Evolutionary conservation across 2,888 invertebrate genomes (phyloP).

Genomic region (Pasiphila rectangulata): DNA sequence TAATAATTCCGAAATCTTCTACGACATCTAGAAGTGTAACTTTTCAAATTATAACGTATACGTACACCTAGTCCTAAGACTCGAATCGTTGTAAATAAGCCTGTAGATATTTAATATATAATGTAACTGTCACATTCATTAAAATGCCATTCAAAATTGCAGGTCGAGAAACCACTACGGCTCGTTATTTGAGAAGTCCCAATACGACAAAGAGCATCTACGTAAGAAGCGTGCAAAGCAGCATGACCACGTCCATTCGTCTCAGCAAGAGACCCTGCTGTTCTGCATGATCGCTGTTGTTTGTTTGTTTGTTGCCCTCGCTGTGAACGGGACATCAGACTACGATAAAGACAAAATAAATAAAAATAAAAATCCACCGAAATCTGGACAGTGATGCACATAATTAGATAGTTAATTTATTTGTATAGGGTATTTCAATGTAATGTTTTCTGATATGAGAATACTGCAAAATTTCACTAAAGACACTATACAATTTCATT

Average conservation of each 20-base stretch:
- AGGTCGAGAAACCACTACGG: constrained; percentile 80
- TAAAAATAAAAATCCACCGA: constrained; percentile 2
- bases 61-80: too few relatives aligned
- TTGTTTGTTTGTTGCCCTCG: constrained; percentile 44
- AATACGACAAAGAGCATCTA: constrained; percentile 50
- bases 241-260: constrained; percentile 27
- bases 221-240: constrained; percentile 38
- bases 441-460: too few relatives aligned
- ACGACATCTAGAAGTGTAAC: too few relatives aligned
- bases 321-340: constrained; percentile 48
- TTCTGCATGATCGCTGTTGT: constrained; percentile 45
- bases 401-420: not conserved
- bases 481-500: too few relatives aligned
- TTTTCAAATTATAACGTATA: too few relatives aligned
- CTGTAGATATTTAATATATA: too few relatives aligned
- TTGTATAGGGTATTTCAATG: too few relatives aligned
- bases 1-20: too few relatives aligned
- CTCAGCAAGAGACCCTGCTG: constrained; percentile 51
- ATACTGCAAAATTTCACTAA: too few relatives aligned
- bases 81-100: too few relatives aligned
- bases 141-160: too few relatives aligned
- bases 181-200: constrained; percentile 50
- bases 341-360: constrained; percentile 48
- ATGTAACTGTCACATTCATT: too few relatives aligned
- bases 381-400: not conserved